Evolutionary conservation across 2,113 vertebrate genomes (phyloP), one percentile per base, ranked within the genome.

Genomic region (Chloropsis hardwickii): DNA sequence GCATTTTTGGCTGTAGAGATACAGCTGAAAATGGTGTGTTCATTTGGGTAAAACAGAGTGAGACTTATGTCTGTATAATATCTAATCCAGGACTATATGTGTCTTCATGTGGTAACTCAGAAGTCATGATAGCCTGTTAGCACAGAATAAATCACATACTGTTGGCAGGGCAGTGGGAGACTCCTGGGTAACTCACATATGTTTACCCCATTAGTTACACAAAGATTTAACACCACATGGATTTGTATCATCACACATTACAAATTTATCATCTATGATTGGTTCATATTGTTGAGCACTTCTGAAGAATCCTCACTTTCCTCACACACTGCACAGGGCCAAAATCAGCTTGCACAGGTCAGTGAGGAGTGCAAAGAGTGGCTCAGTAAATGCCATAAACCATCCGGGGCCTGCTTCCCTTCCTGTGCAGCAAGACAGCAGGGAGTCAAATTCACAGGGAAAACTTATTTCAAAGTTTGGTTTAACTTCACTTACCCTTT

Each of bases 331-430:
- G 67, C 40, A 48, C 24, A 70, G 33, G 44, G 8, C 24, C 22
- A 58, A 64, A 90, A 53, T 67, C 39, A 84, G 60, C 61, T 39
- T 25, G 28, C 37, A 61, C 20, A 61, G 45, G 29, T 61, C 37
- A 65, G n/a, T 0, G 0, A 73, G 28, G n/a, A 65, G 14, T 0
- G 1, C 28, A 61, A 37, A 66, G 54, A 56, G 40, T 15, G 51
- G 54, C 67, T 35, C 40, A 37, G 25, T 11, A 42, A 79, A 74
- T 51, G 22, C 33, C 16, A 57, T 20, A 24, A 88, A 62, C 39
- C 33, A 47, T 17, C 9, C 40, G 9, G 42, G 35, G 12, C 23
- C 42, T n/a, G 22, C 56, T n/a, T 58, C 35, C 31, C 47, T 62
- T 66, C 47, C 42, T 81, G 20, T 11, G 2, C 7, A 51, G 35